Evolutionary conservation across 30 jellyfish, hydroid and myxozoan species (phyloP).

Genomic region (Chrysaora quinquecirrha): DNA sequence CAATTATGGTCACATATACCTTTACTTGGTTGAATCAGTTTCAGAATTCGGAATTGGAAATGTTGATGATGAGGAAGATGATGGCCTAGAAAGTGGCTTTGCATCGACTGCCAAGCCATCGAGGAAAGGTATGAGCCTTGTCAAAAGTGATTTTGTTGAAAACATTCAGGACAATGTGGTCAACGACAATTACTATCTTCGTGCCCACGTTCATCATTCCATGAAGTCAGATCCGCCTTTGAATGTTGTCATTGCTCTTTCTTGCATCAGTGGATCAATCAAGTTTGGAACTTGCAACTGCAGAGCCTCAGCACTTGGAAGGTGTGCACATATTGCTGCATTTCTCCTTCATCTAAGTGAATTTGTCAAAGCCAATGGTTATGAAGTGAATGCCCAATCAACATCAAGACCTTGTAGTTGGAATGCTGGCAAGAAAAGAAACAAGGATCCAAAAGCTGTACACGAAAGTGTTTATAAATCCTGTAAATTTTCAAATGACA

Average conservation of each 20-base stretch:
- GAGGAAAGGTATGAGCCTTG: slow-evolving; percentile 43
- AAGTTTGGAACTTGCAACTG: slow-evolving; percentile 39
- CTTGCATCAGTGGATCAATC: slow-evolving; percentile 42
- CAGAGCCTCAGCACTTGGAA: slow-evolving; percentile 56
- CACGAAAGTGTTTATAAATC: slow-evolving; percentile 54
- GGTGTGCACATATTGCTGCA: slow-evolving; percentile 80
- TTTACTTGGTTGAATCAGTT: slow-evolving; percentile 44
- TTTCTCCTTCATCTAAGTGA: slow-evolving; percentile 67
- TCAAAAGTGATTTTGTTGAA: slow-evolving; percentile 53
- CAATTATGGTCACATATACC: slow-evolving; percentile 62
- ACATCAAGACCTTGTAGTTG: slow-evolving; percentile 69
- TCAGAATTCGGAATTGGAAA: background rate
- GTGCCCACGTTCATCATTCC: slow-evolving; percentile 64
- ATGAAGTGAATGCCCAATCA: slow-evolving; percentile 46
- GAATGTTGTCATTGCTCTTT: slow-evolving; percentile 41
- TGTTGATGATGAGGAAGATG: slow-evolving; percentile 38
- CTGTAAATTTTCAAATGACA: slow-evolving; percentile 16
- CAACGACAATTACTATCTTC: slow-evolving; percentile 25
- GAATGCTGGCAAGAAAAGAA: slow-evolving; percentile 52
- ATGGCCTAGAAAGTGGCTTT: slow-evolving; percentile 16
- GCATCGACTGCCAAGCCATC: slow-evolving; percentile 61
- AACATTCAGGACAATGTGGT: slow-evolving; percentile 19
- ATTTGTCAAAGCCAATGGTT: slow-evolving; percentile 22
- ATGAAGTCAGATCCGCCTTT: slow-evolving; percentile 46
- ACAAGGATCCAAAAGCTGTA: slow-evolving; percentile 40